Conservation (phyloP, 2,113 vertebrate genomes). For the Psilopogon haemacephalus region DNA sequence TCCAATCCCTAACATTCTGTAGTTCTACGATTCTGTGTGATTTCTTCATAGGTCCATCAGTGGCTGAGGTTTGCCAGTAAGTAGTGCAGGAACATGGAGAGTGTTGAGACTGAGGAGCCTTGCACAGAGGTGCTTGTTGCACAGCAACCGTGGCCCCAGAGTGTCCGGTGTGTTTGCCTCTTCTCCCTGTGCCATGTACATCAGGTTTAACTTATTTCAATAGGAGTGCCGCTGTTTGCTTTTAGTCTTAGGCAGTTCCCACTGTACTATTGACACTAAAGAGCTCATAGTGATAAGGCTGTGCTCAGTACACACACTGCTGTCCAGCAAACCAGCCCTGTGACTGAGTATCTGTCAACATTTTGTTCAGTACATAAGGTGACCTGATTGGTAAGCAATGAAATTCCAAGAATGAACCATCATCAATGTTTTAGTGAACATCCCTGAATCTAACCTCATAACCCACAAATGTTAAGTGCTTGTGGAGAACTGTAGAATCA, state of each 20-base stretch:
- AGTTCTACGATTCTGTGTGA: too few relatives aligned
- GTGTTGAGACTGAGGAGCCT: neutral
- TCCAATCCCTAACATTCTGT: too few relatives aligned
- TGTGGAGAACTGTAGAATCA: neutral
- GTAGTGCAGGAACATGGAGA: neutral
- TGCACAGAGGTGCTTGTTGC: neutral
- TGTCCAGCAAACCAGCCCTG: conserved; percentile 9
- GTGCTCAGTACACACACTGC: neutral
- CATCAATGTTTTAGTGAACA: neutral
- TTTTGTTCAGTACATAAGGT: neutral
- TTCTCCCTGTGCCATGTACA: neutral
- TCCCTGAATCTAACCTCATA: neutral
- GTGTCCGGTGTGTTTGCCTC: neutral
- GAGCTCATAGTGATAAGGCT: conserved; percentile 23
- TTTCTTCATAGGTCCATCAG: neutral
- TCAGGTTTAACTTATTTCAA: neutral
- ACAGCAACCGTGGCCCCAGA: neutral
- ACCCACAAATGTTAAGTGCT: neutral
- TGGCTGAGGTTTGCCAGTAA: neutral
- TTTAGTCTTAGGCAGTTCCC: neutral
- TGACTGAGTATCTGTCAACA: neutral
- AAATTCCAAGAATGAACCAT: neutral
- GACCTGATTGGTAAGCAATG: neutral
- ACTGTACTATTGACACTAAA: conserved; percentile 42
- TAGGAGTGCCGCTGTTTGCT: conserved; percentile 2